Conservation (phyloP, 2,113 vertebrate species). For the Taxidea taxus region DNA sequence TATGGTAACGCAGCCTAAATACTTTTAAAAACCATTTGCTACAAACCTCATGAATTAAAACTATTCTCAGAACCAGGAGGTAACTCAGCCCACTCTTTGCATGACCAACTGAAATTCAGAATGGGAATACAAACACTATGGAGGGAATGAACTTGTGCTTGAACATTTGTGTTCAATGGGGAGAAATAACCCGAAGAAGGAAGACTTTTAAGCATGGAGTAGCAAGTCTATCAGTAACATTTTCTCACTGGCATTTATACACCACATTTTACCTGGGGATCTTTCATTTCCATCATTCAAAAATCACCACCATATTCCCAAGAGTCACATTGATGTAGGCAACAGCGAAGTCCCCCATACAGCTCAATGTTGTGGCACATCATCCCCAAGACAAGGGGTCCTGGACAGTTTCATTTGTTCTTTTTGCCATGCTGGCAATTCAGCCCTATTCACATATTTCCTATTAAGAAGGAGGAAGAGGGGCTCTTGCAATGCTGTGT, state of each 20-base stretch:
- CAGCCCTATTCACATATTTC: background rate
- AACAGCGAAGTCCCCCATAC: background rate
- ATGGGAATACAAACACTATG: background rate
- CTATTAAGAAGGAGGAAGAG: background rate
- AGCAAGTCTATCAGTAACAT: background rate
- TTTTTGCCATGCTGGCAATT: background rate
- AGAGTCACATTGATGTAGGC: background rate
- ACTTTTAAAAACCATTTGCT: constrained; percentile 69
- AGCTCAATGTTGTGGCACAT: background rate
- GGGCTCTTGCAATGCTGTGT: no score
- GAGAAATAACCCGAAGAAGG: background rate
- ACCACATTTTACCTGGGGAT: background rate
- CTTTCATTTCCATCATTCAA: background rate
- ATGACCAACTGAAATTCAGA: constrained; percentile 44
- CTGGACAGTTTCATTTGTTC: background rate
- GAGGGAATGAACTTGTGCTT: background rate
- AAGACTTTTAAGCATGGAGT: background rate
- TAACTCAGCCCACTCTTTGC: constrained; percentile 39
- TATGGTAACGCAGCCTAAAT: constrained; percentile 77
- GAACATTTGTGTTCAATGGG: background rate
- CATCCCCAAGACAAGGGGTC: background rate
- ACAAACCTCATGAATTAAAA: constrained; percentile 67
- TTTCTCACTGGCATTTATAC: background rate
- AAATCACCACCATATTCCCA: background rate
- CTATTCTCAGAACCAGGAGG: constrained; percentile 42